phyloP scores from a whole-genome alignment of 2,797 vertebrate genomes.

The Artibeus jamaicensis region DNA sequence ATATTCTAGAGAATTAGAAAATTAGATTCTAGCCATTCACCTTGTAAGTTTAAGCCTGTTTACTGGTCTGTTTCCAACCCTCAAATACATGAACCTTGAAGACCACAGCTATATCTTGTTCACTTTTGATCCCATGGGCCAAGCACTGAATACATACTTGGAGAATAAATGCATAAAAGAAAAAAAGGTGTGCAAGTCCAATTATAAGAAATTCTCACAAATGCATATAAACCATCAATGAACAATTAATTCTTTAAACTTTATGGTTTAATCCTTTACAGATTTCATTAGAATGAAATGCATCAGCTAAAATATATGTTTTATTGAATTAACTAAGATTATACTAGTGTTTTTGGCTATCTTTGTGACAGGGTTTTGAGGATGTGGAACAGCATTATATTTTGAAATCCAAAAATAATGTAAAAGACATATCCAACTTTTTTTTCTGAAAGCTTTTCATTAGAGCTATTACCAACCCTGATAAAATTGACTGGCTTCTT shows the following conservation, averaged over 20 bases:
- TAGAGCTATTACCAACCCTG: not conserved
- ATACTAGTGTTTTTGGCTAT: not conserved
- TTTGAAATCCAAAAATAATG: slow-evolving; percentile 19
- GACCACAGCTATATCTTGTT: not conserved
- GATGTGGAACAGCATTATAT: not conserved
- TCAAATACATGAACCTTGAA: not conserved
- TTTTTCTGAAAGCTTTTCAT: not conserved
- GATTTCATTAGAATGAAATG: not conserved
- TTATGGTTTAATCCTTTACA: not conserved
- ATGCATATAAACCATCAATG: not conserved
- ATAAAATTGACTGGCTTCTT: not conserved
- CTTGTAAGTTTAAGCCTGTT: not conserved
- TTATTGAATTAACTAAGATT: not conserved
- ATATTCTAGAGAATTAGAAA: not conserved
- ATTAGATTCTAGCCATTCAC: not conserved
- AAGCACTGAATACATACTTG: not conserved
- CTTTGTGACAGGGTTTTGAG: not conserved
- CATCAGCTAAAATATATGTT: not conserved
- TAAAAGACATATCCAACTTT: not conserved
- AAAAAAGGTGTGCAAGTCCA: not conserved
- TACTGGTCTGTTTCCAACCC: not conserved
- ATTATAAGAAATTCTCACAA: not conserved
- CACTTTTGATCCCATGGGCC: not conserved
- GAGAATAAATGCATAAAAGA: not conserved
- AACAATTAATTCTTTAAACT: not conserved